Evolutionary conservation across 1,140 invertebrate genomes (phyloP), one percentile per base, ranked within the genome.

Genomic region (Homarus americanus): DNA sequence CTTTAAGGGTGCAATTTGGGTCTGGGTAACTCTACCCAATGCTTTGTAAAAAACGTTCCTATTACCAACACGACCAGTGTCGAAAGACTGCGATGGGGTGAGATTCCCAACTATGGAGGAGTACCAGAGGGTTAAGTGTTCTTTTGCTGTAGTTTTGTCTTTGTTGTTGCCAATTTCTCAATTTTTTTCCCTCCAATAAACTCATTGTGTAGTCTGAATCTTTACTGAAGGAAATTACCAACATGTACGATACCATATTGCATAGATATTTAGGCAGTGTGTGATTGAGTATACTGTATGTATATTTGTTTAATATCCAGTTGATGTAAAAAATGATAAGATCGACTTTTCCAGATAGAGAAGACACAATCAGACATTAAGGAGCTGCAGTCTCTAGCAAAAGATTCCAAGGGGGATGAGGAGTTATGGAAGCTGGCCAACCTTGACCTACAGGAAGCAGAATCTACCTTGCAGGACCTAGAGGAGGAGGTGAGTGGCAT

Each of bases 401-500:
- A 82, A 24, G 41, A 38, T 36, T 63, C 53, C 53, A 53, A 80
- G 41, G 49, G 44, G 32, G 79, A 63, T 38, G 28, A 82, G 32
- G 79, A 82, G 32, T 63, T 82, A 28, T 28, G 34, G 63, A 53
- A 82, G 17, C 1, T 82, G 79, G 53, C 49, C n/a, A 17, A 34
- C 38, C 49, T 36, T 10, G 79, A 82, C 53, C 12, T 63, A 44
- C 20, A 82, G 32, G 53, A 82, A 44, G 44, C 41, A 9, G 32
- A 63, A 32, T 2, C 32, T 20, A 82, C 17, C 36, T 58, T 82
- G 28, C 1, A 24, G 7, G 44, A 36, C 24, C 28, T 82, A 10
- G 49, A 82, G 28, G 53, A 82, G 79, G 32, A 82, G 79, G 79
- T 82, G n/a, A n/a, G 44, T 32, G 28, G n/a, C n/a, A n/a, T n/a